phyloP scores from a whole-genome alignment of 2,113 vertebrate species.

The Paramisgurnus dabryanus region DNA sequence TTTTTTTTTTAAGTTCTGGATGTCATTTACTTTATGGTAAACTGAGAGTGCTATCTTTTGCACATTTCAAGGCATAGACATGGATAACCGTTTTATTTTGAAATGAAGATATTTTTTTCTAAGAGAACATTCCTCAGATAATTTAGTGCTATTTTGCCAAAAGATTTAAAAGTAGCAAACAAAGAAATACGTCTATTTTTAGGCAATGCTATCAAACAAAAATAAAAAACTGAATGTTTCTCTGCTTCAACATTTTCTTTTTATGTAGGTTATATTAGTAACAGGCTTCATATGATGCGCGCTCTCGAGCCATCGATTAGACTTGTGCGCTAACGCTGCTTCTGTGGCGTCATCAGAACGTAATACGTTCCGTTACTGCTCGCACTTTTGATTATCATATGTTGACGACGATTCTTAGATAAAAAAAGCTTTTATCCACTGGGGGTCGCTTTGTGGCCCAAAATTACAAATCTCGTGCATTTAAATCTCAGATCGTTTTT shows the following conservation, averaged over 20 bases:
- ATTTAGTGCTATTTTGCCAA: constrained; percentile 65
- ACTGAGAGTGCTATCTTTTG: constrained; percentile 39
- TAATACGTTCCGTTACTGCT: no score
- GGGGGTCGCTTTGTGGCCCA: background rate
- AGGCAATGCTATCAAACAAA: constrained; percentile 51
- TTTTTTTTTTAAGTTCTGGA: constrained; percentile 37
- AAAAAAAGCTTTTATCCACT: background rate
- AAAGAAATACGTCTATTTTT: constrained; percentile 60
- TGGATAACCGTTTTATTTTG: constrained; percentile 29
- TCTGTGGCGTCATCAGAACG: no score
- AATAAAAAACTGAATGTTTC: constrained; percentile 26
- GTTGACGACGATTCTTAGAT: background rate
- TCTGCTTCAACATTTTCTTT: background rate
- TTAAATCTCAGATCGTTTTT: background rate
- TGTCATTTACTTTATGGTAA: constrained; percentile 16
- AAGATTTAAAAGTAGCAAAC: constrained; percentile 51
- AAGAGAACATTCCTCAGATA: constrained; percentile 27
- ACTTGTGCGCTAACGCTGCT: no score
- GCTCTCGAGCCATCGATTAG: no score
- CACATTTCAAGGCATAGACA: constrained; percentile 13
- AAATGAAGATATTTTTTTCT: constrained; percentile 49
- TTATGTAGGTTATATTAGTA: background rate
- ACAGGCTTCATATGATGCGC: no score
- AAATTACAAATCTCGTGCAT: no score
- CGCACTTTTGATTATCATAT: no score